A percentile compares a stretch with the other conserved stretches of the same genome.
phyloP scores from a whole-genome alignment of 1,140 invertebrate genomes.

The Bathynomus jamesi region DNA sequence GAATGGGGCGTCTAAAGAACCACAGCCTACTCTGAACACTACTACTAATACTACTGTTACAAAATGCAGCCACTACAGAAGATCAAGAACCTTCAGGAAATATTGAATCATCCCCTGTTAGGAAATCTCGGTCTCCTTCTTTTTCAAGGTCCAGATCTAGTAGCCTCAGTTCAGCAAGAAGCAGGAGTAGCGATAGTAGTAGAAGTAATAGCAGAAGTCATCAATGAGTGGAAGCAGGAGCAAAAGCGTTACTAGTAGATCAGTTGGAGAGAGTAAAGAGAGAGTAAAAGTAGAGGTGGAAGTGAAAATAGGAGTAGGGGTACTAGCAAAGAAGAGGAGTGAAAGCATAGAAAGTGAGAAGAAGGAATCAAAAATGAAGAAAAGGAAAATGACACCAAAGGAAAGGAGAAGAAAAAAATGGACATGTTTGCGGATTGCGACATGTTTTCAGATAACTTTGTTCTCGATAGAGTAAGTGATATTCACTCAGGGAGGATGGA shows the following conservation, averaged over 20 bases:
- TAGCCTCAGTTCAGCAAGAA: neutral
- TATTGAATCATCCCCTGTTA: neutral
- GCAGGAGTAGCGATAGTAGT: neutral
- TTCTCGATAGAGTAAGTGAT: slow-evolving; percentile 27
- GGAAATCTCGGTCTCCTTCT: neutral
- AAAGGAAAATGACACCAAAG: slow-evolving; percentile 37
- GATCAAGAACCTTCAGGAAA: too few species aligned
- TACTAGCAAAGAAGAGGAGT: slow-evolving; percentile 39
- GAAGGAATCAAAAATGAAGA: slow-evolving; percentile 39
- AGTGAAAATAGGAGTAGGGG: slow-evolving; percentile 40
- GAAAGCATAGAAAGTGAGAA: slow-evolving; percentile 36
- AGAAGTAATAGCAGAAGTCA: neutral
- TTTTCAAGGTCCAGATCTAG: neutral
- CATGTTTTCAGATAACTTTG: slow-evolving; percentile 36
- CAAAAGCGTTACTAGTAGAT: slow-evolving; percentile 42
- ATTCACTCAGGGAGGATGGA: slow-evolving; percentile 49
- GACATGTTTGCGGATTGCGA: slow-evolving; percentile 29
- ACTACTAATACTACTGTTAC: too few species aligned
- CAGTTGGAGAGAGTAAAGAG: slow-evolving; percentile 28
- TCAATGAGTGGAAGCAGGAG: slow-evolving; percentile 24
- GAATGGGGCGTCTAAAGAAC: too few species aligned
- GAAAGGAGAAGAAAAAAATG: slow-evolving; percentile 13
- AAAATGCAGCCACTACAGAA: too few species aligned
- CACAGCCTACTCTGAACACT: too few species aligned
- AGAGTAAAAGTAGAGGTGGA: slow-evolving; percentile 39